Evolutionary conservation across 2,113 vertebrate species (phyloP), one percentile per base, ranked within the genome.

Genomic region (Microcebus lehilahytsara): DNA sequence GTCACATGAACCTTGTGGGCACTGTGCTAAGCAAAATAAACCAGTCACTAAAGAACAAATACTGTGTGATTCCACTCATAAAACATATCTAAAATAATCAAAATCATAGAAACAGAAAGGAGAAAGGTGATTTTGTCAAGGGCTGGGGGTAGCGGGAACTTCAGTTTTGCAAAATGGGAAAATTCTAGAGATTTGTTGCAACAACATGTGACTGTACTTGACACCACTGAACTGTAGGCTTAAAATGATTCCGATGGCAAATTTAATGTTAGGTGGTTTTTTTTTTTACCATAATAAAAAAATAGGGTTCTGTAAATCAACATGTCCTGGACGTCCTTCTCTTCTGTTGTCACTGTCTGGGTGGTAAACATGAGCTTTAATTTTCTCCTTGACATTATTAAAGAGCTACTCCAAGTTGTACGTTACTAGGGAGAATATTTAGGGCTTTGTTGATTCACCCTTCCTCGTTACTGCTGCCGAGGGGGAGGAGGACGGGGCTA

Each of bases 281-380:
- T 8, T 74, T 27, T 8, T 74, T 27, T 32, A 32, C 9, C 12
- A 11, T 14, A 27, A 74, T 42, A 11, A 62, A 30, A 42, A 37
- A 13, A 1, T 2, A 10, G 27, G 6, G 66, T 6, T 60, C n/a
- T 34, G 27, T 11, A 1, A 80, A n/a, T 16, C 2, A 42, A 3
- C 16, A 1, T 2, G 3, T 49, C 25, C 32, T 2, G 4, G 25
- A n/a, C 34, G 4, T 19, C 32, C 25, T 67, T 32, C 2, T 19
- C 23, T 27, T 22, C 58, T 60, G 32, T 46, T 20, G 30, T 0
- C 25, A 1, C 9, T 40, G 4, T 67, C 11, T 32, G 11, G 3
- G 5, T 1, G 1, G 30, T 6, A 62, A 62, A 27, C 13, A 9
- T 3, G 2, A 32, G n/a, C 16, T 25, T 46, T 34, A 12, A 25